These are phyloP conservation scores for Pristiophorus japonicus DNA, from an alignment of 2,113 vertebrate species.

Conservation along the genomic window DNA sequence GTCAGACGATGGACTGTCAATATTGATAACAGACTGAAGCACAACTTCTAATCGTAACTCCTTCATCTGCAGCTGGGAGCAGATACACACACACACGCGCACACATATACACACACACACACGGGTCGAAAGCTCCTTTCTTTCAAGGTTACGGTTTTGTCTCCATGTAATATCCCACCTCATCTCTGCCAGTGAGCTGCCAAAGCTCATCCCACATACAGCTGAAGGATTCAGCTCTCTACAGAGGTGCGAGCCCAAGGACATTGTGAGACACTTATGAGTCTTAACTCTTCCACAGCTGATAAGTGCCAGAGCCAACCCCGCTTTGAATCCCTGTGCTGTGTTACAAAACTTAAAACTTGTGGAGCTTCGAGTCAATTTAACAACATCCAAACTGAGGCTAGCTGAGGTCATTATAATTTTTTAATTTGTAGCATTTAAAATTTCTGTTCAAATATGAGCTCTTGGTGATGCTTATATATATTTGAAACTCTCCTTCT, in stretches of 20 bases:
- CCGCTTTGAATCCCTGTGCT: neutral
- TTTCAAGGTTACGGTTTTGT: too few species aligned
- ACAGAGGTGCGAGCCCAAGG: too few species aligned
- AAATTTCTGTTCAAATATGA: neutral
- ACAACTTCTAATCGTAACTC: neutral
- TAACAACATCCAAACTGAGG: neutral
- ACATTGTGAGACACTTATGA: too few species aligned
- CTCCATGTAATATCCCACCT: too few species aligned
- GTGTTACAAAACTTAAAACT: neutral
- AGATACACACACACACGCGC: neutral
- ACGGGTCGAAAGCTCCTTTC: neutral
- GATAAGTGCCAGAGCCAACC: too few species aligned
- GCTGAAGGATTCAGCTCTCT: too few species aligned
- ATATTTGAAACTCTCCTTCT: neutral
- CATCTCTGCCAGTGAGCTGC: too few species aligned
- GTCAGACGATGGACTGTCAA: neutral
- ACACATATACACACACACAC: neutral
- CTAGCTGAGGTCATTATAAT: neutral
- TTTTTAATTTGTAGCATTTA: neutral
- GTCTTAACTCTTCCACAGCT: neutral
- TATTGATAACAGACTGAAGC: neutral
- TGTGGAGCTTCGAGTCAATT: neutral
- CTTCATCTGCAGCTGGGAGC: neutral
- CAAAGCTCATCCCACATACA: too few species aligned
- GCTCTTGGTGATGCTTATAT: neutral